phyloP scores from a whole-genome alignment of 1,140 invertebrate species.

The Bombus picipes region DNA sequence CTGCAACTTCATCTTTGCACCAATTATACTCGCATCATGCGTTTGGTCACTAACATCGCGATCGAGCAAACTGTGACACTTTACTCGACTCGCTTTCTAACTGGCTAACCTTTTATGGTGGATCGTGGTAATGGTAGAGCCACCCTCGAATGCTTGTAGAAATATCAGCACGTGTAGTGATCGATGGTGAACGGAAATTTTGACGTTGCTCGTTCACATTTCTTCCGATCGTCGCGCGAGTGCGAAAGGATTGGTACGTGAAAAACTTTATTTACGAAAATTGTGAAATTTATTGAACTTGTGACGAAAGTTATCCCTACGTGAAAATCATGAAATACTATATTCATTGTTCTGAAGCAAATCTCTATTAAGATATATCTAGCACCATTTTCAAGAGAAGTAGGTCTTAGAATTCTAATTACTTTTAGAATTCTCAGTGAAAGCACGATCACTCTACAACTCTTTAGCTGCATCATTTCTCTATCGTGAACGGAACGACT shows the following conservation, averaged over 20 bases:
- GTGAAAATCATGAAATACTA: too few species aligned
- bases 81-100: constrained; percentile 22
- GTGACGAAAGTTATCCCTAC: not conserved
- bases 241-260: not conserved
- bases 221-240: not conserved
- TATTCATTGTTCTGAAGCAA: too few species aligned
- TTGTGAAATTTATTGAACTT: not conserved
- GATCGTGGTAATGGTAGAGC: not conserved
- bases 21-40: not conserved
- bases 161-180: not conserved
- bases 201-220: not conserved
- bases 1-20: constrained; percentile 11
- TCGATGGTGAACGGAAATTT: not conserved
- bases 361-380: too few species aligned
- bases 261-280: not conserved
- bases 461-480: not conserved
- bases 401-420: constrained; percentile 20
- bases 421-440: not conserved
- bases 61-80: not conserved
- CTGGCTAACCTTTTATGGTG: not conserved
- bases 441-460: not conserved
- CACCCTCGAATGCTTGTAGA: constrained; percentile 16
- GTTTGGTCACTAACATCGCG: not conserved
- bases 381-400: not conserved
- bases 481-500: too few species aligned